A percentile compares a stretch with the other conserved stretches of the same genome.
These are phyloP conservation scores for Hyaena hyaena DNA, from an alignment of 2,113 vertebrate species.

Conservation along the genomic window DNA sequence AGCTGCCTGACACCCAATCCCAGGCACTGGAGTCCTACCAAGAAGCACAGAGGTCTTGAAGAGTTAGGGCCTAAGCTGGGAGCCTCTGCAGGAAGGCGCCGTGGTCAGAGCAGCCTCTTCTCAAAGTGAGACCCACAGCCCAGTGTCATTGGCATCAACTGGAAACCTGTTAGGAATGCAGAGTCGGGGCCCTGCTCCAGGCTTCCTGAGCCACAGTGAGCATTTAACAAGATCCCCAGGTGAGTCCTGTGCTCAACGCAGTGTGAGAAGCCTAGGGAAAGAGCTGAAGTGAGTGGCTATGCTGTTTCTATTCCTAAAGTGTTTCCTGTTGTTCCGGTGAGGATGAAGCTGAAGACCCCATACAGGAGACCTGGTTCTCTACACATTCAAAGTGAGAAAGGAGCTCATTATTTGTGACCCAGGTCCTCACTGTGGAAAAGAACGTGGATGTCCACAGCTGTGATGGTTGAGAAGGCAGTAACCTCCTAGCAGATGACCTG, in stretches of 20 bases:
- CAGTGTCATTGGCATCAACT: not conserved
- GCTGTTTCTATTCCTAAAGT: not conserved
- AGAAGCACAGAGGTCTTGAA: not conserved
- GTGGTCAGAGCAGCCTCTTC: not conserved
- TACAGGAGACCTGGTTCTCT: not conserved
- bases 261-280: not conserved
- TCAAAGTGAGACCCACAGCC: not conserved
- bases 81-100: not conserved
- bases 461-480: not conserved
- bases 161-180: not conserved
- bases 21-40: not conserved
- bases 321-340: not conserved
- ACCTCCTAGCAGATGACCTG: not conserved
- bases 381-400: not conserved
- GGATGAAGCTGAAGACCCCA: not conserved
- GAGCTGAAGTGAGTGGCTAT: not conserved
- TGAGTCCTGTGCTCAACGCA: not conserved
- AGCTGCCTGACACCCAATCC: not conserved
- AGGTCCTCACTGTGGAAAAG: not conserved
- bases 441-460: accelerated
- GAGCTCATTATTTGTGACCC: not conserved
- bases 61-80: too few species aligned
- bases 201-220: not conserved
- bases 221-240: not conserved
- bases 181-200: not conserved